Base-by-base conservation (phyloP, 2,888 invertebrate genomes). In the Mamestra brassicae region DNA sequence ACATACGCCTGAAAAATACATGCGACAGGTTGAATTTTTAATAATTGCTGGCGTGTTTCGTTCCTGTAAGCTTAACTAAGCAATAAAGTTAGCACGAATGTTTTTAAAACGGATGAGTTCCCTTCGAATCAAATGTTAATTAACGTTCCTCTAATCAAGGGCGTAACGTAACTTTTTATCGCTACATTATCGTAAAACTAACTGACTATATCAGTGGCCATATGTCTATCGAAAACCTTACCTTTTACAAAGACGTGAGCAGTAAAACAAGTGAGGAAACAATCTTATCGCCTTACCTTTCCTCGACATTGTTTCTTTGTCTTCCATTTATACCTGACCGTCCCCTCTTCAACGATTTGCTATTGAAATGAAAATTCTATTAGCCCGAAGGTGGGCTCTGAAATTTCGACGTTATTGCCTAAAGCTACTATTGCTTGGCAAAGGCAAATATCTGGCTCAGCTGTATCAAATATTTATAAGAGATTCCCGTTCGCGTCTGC, bases 391-490 rank as follows among this genome's bases (percentile, higher is more conserved):
- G 83, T 88, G 76, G 82, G 85, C 83, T 79, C 87, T 85, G 88
- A 89, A 91, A 90, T 90, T 91, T 89, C 91, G 87, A 83, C 88
- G 89, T 88, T 92, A 92, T 92, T 90, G 90, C 92, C 74, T 74
- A 47, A 72, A 85, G 85, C 81, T 82, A 81, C 85, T 81, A 74
- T 80, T 88, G 83, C 89, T 87, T 85, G 85, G 87, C 87, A 80
- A 88, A 92, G 87, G 92, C 93, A 94, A 94, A 94, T 93, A 93
- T 91, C 87, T 87, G 84, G 87, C 89, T 90, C 88, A 86, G 87
- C 87, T 85, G 88, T 89, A 92, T 95, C 90, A 92, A 95, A 95
- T 95, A 95, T 95, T 94, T 94, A 95, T 93, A 94, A 90, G 91
- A 92, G 90, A 90, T 91, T 91, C 92, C 89, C 86, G 89, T 91